Conservation (phyloP, 2,888 invertebrate species). For the Argyresthia goedartella region DNA sequence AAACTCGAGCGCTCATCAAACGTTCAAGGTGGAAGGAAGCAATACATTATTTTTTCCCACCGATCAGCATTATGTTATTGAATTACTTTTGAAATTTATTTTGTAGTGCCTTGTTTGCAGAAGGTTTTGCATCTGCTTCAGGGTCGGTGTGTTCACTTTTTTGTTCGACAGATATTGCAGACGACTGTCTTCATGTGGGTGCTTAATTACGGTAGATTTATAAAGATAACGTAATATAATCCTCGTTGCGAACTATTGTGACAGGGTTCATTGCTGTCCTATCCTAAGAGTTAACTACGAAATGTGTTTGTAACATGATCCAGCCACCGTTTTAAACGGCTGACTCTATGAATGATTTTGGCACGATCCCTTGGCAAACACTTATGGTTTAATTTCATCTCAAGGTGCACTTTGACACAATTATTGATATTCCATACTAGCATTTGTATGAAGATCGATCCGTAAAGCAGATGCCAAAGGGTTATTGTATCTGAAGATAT, state of each 20-base stretch:
- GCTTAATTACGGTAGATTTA: conserved; percentile 61
- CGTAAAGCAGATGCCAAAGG: conserved; percentile 50
- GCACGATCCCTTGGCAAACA: conserved; percentile 49
- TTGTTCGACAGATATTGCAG: conserved; percentile 35
- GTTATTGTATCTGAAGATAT: conserved; percentile 37
- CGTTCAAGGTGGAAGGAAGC: conserved; percentile 66
- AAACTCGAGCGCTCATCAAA: conserved; percentile 27
- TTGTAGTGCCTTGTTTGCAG: conserved; percentile 49
- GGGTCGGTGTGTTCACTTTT: conserved; percentile 34
- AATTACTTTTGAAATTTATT: conserved; percentile 65
- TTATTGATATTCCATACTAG: conserved; percentile 13
- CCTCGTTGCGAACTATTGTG: conserved; percentile 55
- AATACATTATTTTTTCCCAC: conserved; percentile 58
- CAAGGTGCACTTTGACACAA: conserved; percentile 33
- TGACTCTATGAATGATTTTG: conserved; percentile 39
- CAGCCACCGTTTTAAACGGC: conserved; percentile 31
- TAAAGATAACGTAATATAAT: conserved; percentile 68
- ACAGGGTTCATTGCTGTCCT: conserved; percentile 47
- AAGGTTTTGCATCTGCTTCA: conserved; percentile 54
- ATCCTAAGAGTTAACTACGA: conserved; percentile 26
- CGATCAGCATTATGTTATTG: conserved; percentile 67
- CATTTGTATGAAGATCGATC: conserved; percentile 15
- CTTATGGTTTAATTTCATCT: conserved; percentile 16
- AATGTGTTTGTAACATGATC: conserved; percentile 40
- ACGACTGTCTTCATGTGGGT: conserved; percentile 54